Evolutionary conservation across 2,797 vertebrate species (phyloP), one percentile per base, ranked within the genome.

Genomic region (Neosilurus hyrtlii): DNA sequence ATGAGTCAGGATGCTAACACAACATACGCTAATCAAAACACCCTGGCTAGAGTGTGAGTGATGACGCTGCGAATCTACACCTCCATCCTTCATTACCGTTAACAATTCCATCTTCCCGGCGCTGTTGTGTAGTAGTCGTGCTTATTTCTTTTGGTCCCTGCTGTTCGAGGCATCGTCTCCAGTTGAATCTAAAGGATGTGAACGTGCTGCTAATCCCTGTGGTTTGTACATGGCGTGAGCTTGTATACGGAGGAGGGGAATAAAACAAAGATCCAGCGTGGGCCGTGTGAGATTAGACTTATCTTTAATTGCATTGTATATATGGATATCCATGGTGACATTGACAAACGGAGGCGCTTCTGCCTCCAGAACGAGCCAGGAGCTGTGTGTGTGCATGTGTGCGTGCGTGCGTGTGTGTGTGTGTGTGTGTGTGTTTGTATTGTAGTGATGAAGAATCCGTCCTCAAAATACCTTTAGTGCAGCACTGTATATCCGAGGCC

Each of bases 261-360:
- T 75, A 83, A 84, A 84, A 82, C 80, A 66, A 86, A 87, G 88
- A 84, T 85, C 80, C 81, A 54, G 85, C 85, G 74, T 88, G 84
- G 82, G 86, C 86, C 83, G 78, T 86, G 79, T 70, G 79, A 88
- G 81, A 88, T 88, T 86, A 89, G 68, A 75, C 83, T 89, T 84
- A 87, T 89, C 87, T 88, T 83, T 84, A 85, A 88, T 89, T 88
- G 87, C 86, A 88, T 87, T 86, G 83, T 89, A 87, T 87, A 87
- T 88, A 87, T 81, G 84, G 83, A 87, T 85, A 89, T 87, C 85
- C 68, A 30, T 71, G 9, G 83, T 88, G 87, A 88, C 87, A 87
- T 85, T 89, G 88, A 87, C 87, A 88, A 86, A 87, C 83, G 74
- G 80, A 83, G 61, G 82, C 5, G 62, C 78, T 84, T 84, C 83